These are phyloP conservation scores for Drosophila nasuta DNA, from an alignment of 1,140 invertebrate genomes.

Conservation along the genomic window DNA sequence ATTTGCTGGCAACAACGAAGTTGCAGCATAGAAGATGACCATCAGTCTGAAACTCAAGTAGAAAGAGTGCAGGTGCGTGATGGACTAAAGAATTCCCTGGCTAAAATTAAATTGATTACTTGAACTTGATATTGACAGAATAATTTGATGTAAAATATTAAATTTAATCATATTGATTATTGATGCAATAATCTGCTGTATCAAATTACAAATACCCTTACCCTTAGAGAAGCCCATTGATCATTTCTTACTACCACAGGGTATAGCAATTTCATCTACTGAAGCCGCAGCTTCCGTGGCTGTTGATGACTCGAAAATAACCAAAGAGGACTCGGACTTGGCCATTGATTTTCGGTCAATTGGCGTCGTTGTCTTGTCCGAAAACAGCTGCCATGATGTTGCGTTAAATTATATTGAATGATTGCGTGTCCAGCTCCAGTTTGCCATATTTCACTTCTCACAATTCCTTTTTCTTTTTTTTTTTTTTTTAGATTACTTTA, in stretches of 20 bases:
- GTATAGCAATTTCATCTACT: slow-evolving; percentile 1
- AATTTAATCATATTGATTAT: no score
- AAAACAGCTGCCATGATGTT: slow-evolving; percentile 74
- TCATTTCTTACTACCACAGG: background rate
- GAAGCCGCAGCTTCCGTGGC: slow-evolving; percentile 6
- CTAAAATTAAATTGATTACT: background rate
- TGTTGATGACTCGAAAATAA: slow-evolving; percentile 28
- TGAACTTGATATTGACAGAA: no score
- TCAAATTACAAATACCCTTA: no score
- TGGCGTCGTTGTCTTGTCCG: slow-evolving; percentile 60
- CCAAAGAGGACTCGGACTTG: slow-evolving; percentile 20
- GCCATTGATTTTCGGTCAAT: slow-evolving; percentile 76
- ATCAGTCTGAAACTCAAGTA: slow-evolving; percentile 22
- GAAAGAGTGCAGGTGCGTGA: background rate
- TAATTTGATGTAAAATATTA: no score
- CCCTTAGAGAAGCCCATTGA: no score
- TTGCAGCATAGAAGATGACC: slow-evolving; percentile 12
- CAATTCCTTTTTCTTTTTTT: slow-evolving; percentile 19
- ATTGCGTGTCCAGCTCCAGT: slow-evolving; percentile 49
- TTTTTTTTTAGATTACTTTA: slow-evolving; percentile 48
- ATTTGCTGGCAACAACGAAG: slow-evolving; percentile 13
- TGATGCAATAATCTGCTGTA: no score
- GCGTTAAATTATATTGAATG: slow-evolving; percentile 69
- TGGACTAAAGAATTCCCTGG: background rate
- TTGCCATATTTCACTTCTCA: slow-evolving; percentile 69